These are phyloP conservation scores for Serranus cabrilla DNA, from an alignment of 2,797 vertebrate species.

Conservation along the genomic window DNA sequence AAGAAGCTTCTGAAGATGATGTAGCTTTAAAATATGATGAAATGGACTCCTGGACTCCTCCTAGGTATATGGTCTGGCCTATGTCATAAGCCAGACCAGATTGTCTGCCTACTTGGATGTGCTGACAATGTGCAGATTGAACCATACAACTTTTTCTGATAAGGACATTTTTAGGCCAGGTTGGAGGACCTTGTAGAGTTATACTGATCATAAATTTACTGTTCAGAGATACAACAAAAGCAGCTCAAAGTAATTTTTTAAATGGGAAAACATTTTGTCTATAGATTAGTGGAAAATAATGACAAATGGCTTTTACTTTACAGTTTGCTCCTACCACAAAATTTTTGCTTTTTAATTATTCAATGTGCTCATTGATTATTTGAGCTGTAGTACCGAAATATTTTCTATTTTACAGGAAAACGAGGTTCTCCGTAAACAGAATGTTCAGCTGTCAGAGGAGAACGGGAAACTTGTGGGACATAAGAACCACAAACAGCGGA, in stretches of 20 bases:
- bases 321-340: not conserved
- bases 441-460: constrained; percentile 91
- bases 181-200: not conserved
- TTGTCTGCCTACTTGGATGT: no score
- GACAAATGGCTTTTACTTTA: not conserved
- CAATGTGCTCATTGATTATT: no score
- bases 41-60: not conserved
- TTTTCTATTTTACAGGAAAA: constrained; percentile 85
- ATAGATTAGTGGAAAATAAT: not conserved
- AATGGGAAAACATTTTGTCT: not conserved
- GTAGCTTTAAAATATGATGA: not conserved
- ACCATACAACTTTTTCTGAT: not conserved
- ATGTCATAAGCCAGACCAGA: no score
- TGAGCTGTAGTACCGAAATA: no score
- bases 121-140: not conserved
- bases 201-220: not conserved
- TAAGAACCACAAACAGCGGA: constrained; percentile 95
- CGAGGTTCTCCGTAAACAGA: constrained; percentile 90
- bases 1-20: not conserved
- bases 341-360: not conserved
- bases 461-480: constrained; percentile 96
- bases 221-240: no score
- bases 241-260: no score
- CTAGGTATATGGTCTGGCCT: not conserved
- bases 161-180: not conserved